phyloP scores from a whole-genome alignment of 2,113 vertebrate species.

The Speoplatyrhinus poulsoni region DNA sequence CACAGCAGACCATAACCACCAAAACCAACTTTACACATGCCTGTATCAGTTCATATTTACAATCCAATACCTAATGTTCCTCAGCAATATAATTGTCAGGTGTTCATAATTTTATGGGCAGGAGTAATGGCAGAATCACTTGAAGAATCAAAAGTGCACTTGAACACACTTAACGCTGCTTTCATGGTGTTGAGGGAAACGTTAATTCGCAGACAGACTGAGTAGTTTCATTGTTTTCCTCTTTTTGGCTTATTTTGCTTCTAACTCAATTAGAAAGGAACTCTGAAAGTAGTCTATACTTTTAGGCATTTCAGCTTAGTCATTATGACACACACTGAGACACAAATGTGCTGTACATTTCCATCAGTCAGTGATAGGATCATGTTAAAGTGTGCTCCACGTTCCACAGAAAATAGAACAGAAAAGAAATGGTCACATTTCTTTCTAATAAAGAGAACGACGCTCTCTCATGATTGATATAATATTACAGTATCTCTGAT shows the following conservation, averaged over 20 bases:
- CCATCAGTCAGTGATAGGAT: slow-evolving; percentile 4
- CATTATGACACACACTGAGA: slow-evolving; percentile 18
- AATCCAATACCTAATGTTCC: too few species aligned
- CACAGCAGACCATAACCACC: slow-evolving; percentile 2
- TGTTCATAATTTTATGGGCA: not conserved
- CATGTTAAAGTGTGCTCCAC: slow-evolving; percentile 20
- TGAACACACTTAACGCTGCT: slow-evolving; percentile 39
- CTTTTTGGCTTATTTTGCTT: not conserved
- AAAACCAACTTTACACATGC: not conserved
- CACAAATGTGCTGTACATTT: slow-evolving; percentile 58
- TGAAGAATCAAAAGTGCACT: not conserved
- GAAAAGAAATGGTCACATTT: slow-evolving; percentile 10
- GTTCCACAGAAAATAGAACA: slow-evolving; percentile 18
- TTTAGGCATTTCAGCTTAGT: too few species aligned
- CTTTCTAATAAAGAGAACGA: slow-evolving; percentile 27
- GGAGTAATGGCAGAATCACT: too few species aligned
- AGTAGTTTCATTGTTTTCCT: slow-evolving; percentile 20
- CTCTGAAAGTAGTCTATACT: too few species aligned
- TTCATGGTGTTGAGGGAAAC: slow-evolving; percentile 30
- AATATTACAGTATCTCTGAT: slow-evolving; percentile 70
- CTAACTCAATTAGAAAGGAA: too few species aligned
- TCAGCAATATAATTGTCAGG: slow-evolving; percentile 13
- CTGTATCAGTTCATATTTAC: slow-evolving; percentile 21
- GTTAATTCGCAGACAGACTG: slow-evolving; percentile 15
- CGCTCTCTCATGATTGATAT: slow-evolving; percentile 38